Base-by-base conservation (phyloP, 2,797 vertebrate species). In the Darevskia nairensis region DNA sequence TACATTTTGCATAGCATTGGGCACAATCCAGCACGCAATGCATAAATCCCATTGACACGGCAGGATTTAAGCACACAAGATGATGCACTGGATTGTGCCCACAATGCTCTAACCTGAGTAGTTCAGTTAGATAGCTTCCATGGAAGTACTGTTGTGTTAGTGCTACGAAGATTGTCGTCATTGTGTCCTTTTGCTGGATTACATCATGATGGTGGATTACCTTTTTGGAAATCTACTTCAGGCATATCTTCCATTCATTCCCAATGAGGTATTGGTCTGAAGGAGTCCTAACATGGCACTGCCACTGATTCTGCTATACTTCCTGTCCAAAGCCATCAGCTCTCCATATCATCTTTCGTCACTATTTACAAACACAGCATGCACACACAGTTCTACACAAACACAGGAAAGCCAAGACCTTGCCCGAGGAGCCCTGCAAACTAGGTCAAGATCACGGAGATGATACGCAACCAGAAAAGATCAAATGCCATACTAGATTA, bases 311-410 rank as follows among this genome's bases (percentile, higher is more conserved):
- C 81, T 71, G 74, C 85, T 89, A 88, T 93, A 93, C 86, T 93
- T 93, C 92, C 94, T 93, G 85, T 89, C 91, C 5, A 0, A 93
- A 95, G 90, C 92, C 94, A 86, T 92, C 90, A 91, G 82, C 87
- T 94, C 91, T 91, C 84, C 84, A 92, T 88, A 85, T 27, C 17
- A 92, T 93, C 68, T 55, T 66, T 85, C 86, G 29, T 61, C 50
- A 61, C 64, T 88, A 41, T 77, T 94, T 83, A 92, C 88, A 81
- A 1, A 75, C 9, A 10, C 46, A 82, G 87, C 89, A 92, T 39
- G 80, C 86, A 61, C 83, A 91, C n/a, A 68, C 2, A 0, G 77
- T 85, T 92, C 90, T 90, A 85, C 66, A 87, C 78, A 90, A 89
- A 89, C 50, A 84, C 50, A 74, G 41, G 39, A 93, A 64, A 39